A percentile compares a stretch with the other conserved stretches of the same genome.
These are phyloP conservation scores for Eurois occulta DNA, from an alignment of 2,888 invertebrate genomes.

Conservation along the genomic window DNA sequence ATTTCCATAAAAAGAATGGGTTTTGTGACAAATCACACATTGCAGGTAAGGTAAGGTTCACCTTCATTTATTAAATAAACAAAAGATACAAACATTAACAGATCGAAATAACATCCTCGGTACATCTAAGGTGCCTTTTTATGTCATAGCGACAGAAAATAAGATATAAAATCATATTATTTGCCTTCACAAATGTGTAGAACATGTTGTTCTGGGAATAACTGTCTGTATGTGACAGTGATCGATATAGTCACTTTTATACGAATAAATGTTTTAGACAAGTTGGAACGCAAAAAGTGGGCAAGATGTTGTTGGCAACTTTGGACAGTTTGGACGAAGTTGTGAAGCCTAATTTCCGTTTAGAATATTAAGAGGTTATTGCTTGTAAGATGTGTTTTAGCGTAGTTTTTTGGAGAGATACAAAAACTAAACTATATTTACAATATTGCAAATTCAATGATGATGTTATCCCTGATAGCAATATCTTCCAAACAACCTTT, in stretches of 20 bases:
- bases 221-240: conserved; percentile 54
- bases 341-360: conserved; percentile 56
- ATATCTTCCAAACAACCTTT: neutral
- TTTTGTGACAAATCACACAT: neutral
- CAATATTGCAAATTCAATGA: neutral
- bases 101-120: conserved; percentile 23
- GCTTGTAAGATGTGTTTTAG: conserved; percentile 1
- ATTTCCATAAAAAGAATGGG: neutral
- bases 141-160: conserved; percentile 20
- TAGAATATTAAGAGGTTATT: conserved; percentile 52
- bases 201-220: conserved; percentile 46
- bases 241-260: conserved; percentile 55
- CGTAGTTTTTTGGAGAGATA: conserved; percentile 9
- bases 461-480: neutral
- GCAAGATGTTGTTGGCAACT: conserved; percentile 29
- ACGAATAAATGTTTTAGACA: conserved; percentile 60
- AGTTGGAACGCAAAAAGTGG: conserved; percentile 49
- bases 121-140: conserved; percentile 26
- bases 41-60: neutral
- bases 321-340: conserved; percentile 46
- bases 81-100: neutral
- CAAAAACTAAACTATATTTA: neutral
- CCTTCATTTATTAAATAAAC: conserved; percentile 24
- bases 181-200: conserved; percentile 32
- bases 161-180: conserved; percentile 39